A percentile compares a stretch with the other conserved stretches of the same genome.
Conservation (phyloP, 2,888 invertebrate species). For the Lasius fuliginosus region DNA sequence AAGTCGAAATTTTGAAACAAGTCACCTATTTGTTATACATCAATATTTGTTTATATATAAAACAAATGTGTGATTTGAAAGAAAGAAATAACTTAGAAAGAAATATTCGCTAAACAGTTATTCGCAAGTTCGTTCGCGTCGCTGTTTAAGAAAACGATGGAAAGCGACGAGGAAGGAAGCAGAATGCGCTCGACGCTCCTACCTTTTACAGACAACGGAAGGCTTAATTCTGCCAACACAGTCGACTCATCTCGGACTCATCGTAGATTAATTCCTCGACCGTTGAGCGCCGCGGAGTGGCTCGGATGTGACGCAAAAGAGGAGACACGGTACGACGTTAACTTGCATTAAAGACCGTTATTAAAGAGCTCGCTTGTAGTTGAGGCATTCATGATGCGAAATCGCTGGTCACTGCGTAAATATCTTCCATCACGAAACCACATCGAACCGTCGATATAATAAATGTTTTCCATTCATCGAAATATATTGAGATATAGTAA, state of each 20-base stretch:
- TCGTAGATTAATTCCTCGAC: constrained; percentile 36
- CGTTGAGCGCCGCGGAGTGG: constrained; percentile 21
- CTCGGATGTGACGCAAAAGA: neutral
- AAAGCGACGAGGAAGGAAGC: constrained; percentile 24
- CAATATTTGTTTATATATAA: constrained; percentile 26
- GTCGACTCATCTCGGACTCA: constrained; percentile 14
- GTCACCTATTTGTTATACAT: constrained; percentile 15
- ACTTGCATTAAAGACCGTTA: constrained; percentile 10
- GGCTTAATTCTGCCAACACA: constrained; percentile 15
- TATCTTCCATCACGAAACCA: neutral
- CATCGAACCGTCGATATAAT: neutral
- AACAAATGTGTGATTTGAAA: constrained; percentile 18
- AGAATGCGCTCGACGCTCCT: neutral
- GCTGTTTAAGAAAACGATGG: constrained; percentile 15
- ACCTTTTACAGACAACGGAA: neutral
- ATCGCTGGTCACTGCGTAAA: neutral
- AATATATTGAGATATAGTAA: neutral
- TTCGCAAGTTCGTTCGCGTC: constrained; percentile 26
- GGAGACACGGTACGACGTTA: constrained; percentile 8
- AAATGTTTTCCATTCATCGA: neutral
- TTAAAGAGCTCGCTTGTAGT: constrained; percentile 15
- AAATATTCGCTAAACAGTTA: neutral
- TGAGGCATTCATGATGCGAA: constrained; percentile 10
- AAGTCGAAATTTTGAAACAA: constrained; percentile 34
- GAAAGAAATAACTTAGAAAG: neutral